Evolutionary conservation across 2,797 vertebrate genomes (phyloP).

Genomic region (Myripristis jacobus): DNA sequence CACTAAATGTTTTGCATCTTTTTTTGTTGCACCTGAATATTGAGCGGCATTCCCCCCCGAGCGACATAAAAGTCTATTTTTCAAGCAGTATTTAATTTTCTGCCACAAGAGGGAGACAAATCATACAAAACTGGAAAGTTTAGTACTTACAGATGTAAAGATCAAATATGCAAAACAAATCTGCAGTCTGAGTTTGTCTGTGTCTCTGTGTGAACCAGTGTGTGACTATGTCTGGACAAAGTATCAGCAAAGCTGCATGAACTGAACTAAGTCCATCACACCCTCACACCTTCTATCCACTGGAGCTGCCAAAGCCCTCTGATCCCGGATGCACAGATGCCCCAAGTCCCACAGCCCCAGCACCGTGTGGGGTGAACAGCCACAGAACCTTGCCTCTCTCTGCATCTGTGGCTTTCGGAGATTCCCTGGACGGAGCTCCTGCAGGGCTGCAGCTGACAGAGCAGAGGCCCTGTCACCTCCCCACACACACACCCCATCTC

Average conservation of each 20-base stretch:
- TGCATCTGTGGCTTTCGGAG: conserved; percentile 63
- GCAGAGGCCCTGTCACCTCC: conserved; percentile 3
- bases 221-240: too few species aligned
- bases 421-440: conserved; percentile 42
- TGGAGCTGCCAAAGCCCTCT: conserved; percentile 38
- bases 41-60: too few species aligned
- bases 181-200: too few species aligned
- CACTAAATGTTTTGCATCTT: too few species aligned
- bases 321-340: conserved; percentile 41
- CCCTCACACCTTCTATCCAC: conserved; percentile 32
- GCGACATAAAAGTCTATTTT: too few species aligned
- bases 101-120: too few species aligned
- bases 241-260: conserved; percentile 29
- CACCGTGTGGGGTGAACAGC: conserved; percentile 46
- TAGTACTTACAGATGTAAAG: too few species aligned
- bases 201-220: too few species aligned
- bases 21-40: too few species aligned
- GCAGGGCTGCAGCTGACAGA: conserved; percentile 54
- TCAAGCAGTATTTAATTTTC: too few species aligned
- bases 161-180: too few species aligned
- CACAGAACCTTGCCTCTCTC: conserved; percentile 44
- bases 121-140: too few species aligned
- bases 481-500: conserved; percentile 4
- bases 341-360: conserved; percentile 40
- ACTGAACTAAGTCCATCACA: conserved; percentile 41